phyloP scores from a whole-genome alignment of 2,113 vertebrate species.

The Crypturellus undulatus region DNA sequence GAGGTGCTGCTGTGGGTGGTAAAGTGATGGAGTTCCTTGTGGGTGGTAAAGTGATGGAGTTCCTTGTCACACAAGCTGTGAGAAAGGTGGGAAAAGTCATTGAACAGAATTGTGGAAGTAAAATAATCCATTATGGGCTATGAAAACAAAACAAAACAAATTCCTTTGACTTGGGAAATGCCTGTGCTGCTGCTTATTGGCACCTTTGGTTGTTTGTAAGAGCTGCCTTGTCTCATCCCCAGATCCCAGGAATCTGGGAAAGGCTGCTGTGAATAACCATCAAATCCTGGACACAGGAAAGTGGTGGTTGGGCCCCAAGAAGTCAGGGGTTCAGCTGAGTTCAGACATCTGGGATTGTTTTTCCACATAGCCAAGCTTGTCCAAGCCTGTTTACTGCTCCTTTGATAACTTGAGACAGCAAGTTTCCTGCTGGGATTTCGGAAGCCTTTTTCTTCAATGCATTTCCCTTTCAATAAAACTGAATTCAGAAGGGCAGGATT shows the following conservation, averaged over 20 bases:
- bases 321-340: not conserved
- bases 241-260: not conserved
- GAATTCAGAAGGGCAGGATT: not conserved
- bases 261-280: not conserved
- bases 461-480: not conserved
- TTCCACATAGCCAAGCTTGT: not conserved
- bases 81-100: not conserved
- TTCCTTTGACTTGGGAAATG: not conserved
- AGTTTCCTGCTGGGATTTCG: not conserved
- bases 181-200: not conserved
- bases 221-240: not conserved
- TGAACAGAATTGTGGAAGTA: not conserved
- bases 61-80: not conserved
- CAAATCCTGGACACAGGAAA: not conserved
- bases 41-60: not conserved
- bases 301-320: not conserved
- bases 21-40: not conserved
- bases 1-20: not conserved
- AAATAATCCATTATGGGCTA: not conserved
- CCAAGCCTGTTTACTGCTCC: not conserved
- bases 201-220: not conserved
- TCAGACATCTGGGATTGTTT: not conserved
- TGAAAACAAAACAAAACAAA: not conserved
- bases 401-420: not conserved
- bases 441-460: not conserved